Conservation (phyloP, 2,888 invertebrate genomes). For the Pocota personata region DNA sequence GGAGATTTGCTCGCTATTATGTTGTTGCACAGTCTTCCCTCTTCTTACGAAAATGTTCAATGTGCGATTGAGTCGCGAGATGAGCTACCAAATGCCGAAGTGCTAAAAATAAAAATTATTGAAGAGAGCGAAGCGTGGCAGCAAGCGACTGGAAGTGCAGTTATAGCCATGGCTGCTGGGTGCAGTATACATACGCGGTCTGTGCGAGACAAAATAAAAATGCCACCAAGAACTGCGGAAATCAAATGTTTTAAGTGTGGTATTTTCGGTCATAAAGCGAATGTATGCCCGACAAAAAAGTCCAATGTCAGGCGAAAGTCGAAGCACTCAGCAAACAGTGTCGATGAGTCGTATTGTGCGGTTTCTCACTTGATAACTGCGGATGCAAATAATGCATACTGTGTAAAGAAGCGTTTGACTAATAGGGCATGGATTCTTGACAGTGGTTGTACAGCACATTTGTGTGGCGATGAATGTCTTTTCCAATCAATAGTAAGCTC, state of each 20-base stretch:
- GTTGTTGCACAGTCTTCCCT: too few relatives aligned
- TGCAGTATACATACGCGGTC: too few relatives aligned
- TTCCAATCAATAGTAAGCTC: background rate
- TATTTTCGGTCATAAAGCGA: background rate
- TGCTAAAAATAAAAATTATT: too few relatives aligned
- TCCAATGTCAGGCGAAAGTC: background rate
- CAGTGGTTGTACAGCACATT: conserved; percentile 55
- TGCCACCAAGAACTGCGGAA: background rate
- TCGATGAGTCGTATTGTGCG: conserved; percentile 7
- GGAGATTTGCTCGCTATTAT: too few relatives aligned
- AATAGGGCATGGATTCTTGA: too few relatives aligned
- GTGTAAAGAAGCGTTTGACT: background rate
- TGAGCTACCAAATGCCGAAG: too few relatives aligned
- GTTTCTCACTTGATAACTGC: background rate
- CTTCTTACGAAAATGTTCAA: too few relatives aligned
- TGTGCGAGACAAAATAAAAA: background rate
- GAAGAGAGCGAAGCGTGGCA: too few relatives aligned
- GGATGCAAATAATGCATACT: background rate
- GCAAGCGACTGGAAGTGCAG: too few relatives aligned
- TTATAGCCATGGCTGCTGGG: too few relatives aligned
- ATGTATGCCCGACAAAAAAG: conserved; percentile 11
- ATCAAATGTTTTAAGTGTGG: conserved; percentile 55
- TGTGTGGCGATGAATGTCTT: conserved; percentile 46
- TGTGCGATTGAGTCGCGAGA: too few relatives aligned
- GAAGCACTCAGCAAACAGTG: conserved; percentile 9